These are phyloP conservation scores for Diaphora mendica DNA, from an alignment of 2,888 invertebrate genomes.

Conservation along the genomic window DNA sequence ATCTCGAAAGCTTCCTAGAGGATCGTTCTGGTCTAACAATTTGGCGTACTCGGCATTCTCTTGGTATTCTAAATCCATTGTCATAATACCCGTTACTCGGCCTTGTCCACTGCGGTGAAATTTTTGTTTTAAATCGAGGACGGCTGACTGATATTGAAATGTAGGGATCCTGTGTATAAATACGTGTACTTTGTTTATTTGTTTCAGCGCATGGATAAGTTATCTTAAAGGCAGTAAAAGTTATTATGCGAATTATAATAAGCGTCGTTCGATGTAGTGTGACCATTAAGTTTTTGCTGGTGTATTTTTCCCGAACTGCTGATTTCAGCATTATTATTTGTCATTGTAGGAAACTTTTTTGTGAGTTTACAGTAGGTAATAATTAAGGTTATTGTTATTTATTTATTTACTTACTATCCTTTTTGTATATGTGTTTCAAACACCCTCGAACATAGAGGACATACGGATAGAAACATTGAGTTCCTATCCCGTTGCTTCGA, in stretches of 20 bases:
- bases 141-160: not conserved
- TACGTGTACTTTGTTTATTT: constrained; percentile 34
- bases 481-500: too few species aligned
- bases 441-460: too few species aligned
- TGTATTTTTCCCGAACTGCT: too few species aligned
- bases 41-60: constrained; percentile 63
- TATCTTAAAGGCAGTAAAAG: constrained; percentile 31
- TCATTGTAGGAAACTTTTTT: too few species aligned
- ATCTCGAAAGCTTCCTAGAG: constrained; percentile 65
- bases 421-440: too few species aligned
- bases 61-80: constrained; percentile 60
- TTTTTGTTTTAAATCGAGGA: not conserved
- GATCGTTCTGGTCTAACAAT: constrained; percentile 71
- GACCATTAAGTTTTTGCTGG: constrained; percentile 16
- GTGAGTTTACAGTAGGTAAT: too few species aligned
- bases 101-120: not conserved
- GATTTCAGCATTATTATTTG: not conserved
- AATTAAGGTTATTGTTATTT: too few species aligned
- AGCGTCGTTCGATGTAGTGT: constrained; percentile 26
- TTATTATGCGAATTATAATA: constrained; percentile 19
- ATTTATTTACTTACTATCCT: too few species aligned
- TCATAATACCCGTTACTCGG: not conserved
- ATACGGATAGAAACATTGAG: too few species aligned
- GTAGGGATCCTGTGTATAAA: constrained; percentile 36
- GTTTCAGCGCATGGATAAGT: constrained; percentile 27